Conservation (phyloP, 2,888 invertebrate genomes). For the Ophion ventricosus region DNA sequence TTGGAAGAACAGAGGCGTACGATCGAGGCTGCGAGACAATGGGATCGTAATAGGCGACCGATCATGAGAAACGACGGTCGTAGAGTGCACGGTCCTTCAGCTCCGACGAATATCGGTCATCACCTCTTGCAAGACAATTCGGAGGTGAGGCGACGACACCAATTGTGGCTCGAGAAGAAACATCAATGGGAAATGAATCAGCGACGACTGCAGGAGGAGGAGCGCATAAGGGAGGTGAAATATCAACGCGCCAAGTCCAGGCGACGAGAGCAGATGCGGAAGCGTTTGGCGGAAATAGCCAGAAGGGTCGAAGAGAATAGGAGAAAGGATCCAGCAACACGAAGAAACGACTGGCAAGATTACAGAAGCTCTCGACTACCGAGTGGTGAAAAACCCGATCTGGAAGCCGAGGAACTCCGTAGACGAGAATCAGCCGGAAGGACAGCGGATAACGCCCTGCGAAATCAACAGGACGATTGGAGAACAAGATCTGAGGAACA, state of each 20-base stretch:
- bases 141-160: constrained; percentile 59
- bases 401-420: constrained; percentile 60
- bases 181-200: constrained; percentile 42
- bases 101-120: constrained; percentile 67
- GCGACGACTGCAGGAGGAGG: constrained; percentile 52
- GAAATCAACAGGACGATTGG: constrained; percentile 51
- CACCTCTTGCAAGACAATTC: constrained; percentile 45
- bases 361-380: constrained; percentile 34
- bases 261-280: constrained; percentile 59
- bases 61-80: constrained; percentile 53
- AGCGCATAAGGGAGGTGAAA: constrained; percentile 69
- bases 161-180: constrained; percentile 56
- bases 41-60: constrained; percentile 60
- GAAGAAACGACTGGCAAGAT: constrained; percentile 38
- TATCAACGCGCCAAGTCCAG: constrained; percentile 68
- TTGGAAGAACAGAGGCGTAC: constrained; percentile 63
- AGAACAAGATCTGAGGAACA: constrained; percentile 60
- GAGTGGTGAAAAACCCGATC: constrained; percentile 48
- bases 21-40: constrained; percentile 65
- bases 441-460: constrained; percentile 21
- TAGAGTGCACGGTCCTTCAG: constrained; percentile 72
- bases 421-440: constrained; percentile 41
- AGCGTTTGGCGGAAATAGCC: constrained; percentile 59
- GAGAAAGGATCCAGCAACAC: constrained; percentile 27
- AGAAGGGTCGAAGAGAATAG: constrained; percentile 64